Evolutionary conservation across 2,113 vertebrate genomes (phyloP).

Genomic region (Smithornis capensis): DNA sequence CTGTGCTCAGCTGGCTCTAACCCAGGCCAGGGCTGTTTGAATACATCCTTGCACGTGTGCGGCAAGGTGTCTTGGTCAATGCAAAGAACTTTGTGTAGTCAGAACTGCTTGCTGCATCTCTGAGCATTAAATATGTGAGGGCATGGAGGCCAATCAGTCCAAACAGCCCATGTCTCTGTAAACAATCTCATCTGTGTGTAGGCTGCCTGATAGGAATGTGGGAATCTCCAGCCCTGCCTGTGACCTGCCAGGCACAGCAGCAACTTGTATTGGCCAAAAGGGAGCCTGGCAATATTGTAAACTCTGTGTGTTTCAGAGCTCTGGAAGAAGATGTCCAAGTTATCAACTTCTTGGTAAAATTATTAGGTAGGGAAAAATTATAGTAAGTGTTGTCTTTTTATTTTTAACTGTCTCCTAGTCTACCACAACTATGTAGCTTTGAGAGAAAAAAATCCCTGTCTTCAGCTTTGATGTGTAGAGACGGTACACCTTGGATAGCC

Average conservation of each 20-base stretch:
- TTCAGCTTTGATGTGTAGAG: neutral
- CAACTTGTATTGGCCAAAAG: neutral
- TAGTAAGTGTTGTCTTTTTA: neutral
- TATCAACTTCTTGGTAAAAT: neutral
- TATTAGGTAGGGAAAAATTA: neutral
- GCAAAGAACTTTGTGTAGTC: neutral
- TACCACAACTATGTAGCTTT: neutral
- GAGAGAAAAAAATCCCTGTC: neutral
- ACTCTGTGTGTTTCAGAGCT: neutral
- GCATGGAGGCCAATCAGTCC: neutral
- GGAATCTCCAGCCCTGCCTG: neutral
- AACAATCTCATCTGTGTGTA: fast-evolving
- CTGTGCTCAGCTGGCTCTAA: neutral
- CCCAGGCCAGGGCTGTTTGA: neutral
- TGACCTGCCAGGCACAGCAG: neutral
- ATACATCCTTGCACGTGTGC: neutral
- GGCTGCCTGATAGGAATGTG: neutral
- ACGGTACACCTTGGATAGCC: neutral
- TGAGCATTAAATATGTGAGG: fast-evolving
- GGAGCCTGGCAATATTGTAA: neutral
- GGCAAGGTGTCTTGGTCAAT: neutral
- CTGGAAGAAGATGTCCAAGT: neutral
- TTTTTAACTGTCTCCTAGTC: neutral
- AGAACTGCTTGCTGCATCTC: neutral
- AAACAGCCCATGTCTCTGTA: neutral